These are phyloP conservation scores for Zele albiditarsus DNA, from an alignment of 2,888 invertebrate genomes.

Conservation along the genomic window DNA sequence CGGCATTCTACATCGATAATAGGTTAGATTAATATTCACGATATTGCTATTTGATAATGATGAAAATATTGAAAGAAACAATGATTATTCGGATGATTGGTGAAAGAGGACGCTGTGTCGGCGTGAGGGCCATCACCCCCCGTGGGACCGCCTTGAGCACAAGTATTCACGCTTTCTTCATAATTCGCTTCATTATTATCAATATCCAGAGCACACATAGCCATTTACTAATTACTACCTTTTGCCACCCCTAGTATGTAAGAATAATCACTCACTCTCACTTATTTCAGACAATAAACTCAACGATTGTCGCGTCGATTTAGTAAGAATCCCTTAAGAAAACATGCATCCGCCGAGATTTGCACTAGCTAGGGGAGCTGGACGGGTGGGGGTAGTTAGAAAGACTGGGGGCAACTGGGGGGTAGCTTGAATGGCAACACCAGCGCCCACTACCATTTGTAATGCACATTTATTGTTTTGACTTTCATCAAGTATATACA, in stretches of 20 bases:
- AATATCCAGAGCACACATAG: constrained; percentile 8
- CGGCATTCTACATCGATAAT: constrained; percentile 54
- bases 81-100: constrained; percentile 56
- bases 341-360: constrained; percentile 71
- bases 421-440: constrained; percentile 57
- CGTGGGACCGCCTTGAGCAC: constrained; percentile 64
- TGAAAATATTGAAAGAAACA: not conserved
- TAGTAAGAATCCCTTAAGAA: constrained; percentile 69
- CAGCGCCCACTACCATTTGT: constrained; percentile 46
- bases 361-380: constrained; percentile 69
- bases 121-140: constrained; percentile 67
- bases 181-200: constrained; percentile 47
- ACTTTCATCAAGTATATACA: not conserved
- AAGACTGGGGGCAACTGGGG: constrained; percentile 61
- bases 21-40: constrained; percentile 61
- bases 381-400: constrained; percentile 61
- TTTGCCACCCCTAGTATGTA: constrained; percentile 13
- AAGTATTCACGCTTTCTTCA: constrained; percentile 55
- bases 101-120: constrained; percentile 63
- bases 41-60: not conserved
- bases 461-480: not conserved
- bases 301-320: constrained; percentile 63
- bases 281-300: constrained; percentile 47
- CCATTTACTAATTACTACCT: constrained; percentile 11
- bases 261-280: constrained; percentile 59